Conservation (phyloP, 2,797 vertebrate species). For the Diglossa cyanea region DNA sequence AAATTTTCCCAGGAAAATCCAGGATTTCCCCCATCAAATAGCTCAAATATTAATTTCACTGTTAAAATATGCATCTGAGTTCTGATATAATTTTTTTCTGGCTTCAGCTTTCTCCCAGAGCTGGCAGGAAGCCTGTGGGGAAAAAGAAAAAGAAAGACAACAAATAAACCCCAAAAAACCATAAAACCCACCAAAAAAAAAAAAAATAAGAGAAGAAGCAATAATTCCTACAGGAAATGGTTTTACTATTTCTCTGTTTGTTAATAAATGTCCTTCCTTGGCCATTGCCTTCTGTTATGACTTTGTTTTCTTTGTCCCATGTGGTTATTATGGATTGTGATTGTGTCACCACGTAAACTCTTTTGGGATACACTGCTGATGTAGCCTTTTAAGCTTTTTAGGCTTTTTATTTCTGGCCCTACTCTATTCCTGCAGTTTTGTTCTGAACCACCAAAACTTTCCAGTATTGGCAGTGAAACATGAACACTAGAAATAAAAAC, state of each 20-base stretch:
- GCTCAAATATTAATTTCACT: background rate
- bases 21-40: background rate
- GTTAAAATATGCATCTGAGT: background rate
- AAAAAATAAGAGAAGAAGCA: background rate
- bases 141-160: rapidly evolving
- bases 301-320: background rate
- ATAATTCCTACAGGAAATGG: background rate
- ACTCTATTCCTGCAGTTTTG: background rate
- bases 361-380: background rate
- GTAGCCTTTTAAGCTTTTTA: background rate
- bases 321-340: background rate
- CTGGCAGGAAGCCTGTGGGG: background rate
- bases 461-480: background rate
- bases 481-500: background rate
- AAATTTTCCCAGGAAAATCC: background rate
- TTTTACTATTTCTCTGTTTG: background rate
- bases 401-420: background rate
- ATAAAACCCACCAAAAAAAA: background rate
- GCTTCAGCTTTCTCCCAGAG: background rate
- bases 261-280: background rate
- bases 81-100: background rate
- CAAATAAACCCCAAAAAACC: rapidly evolving
- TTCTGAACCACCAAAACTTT: background rate
- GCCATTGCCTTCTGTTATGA: background rate
- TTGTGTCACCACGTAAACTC: background rate